A percentile compares a stretch with the other conserved stretches of the same genome.
These are phyloP conservation scores for Platysternon megacephalum DNA, from an alignment of 2,113 vertebrate species.

Conservation along the genomic window DNA sequence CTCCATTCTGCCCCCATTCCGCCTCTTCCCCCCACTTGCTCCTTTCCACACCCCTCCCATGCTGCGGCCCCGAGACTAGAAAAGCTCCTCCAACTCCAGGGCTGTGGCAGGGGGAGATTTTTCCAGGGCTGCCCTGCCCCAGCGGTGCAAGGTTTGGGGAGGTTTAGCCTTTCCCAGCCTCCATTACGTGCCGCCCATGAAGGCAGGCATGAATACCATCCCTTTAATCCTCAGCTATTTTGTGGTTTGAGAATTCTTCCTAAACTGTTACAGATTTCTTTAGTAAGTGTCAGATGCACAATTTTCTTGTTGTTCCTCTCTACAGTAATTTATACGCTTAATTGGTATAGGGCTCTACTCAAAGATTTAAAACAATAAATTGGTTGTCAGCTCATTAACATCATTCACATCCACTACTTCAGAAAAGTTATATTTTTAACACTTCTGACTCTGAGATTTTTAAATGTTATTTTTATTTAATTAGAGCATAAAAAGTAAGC, in stretches of 20 bases:
- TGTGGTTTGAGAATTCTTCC: background rate
- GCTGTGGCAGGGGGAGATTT: too few relatives aligned
- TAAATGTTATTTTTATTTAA: background rate
- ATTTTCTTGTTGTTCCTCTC: background rate
- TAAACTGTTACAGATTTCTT: background rate
- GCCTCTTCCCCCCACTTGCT: too few relatives aligned
- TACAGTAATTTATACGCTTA: conserved; percentile 4
- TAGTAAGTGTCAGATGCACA: background rate
- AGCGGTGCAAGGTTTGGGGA: too few relatives aligned
- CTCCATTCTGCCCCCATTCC: too few relatives aligned
- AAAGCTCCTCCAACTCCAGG: too few relatives aligned
- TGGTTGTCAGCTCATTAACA: background rate
- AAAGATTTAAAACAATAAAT: background rate
- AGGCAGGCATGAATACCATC: background rate
- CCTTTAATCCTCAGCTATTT: background rate
- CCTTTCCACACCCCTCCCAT: too few relatives aligned
- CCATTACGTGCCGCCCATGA: too few relatives aligned
- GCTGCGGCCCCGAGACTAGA: too few relatives aligned
- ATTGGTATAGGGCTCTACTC: background rate
- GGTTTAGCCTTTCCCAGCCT: too few relatives aligned
- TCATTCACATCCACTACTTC: background rate
- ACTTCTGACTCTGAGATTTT: accelerated
- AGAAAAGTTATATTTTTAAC: background rate
- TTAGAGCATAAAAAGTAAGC: background rate
- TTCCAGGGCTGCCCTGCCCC: too few relatives aligned